Percentiles rank a stretch among this genome's conserved stretches.
Conservation (phyloP, 2,797 vertebrate species). For the Xyrichtys novacula region DNA sequence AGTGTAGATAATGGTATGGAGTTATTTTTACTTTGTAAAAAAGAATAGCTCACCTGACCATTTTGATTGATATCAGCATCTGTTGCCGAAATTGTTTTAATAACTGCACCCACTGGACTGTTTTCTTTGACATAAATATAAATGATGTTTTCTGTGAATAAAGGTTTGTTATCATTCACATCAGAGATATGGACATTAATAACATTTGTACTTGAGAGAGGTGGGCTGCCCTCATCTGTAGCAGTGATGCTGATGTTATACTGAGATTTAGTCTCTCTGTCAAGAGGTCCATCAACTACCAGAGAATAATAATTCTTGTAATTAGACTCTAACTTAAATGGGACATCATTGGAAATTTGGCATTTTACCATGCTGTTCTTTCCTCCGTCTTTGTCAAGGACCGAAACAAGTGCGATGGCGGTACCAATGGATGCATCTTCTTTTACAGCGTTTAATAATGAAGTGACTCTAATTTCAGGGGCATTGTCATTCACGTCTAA, state of each 20-base stretch:
- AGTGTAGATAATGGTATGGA: conserved; percentile 28
- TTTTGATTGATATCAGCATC: conserved; percentile 80
- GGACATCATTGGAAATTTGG: conserved; percentile 6
- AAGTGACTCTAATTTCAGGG: conserved; percentile 75
- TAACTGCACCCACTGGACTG: conserved; percentile 68
- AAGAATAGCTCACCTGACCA: conserved; percentile 76
- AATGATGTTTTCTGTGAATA: conserved; percentile 67
- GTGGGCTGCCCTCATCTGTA: conserved; percentile 69
- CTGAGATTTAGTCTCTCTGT: conserved; percentile 51
- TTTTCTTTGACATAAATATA: conserved; percentile 84
- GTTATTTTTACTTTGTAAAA: conserved; percentile 57
- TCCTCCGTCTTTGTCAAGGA: conserved; percentile 89
- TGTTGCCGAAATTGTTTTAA: conserved; percentile 71
- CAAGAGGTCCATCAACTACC: conserved; percentile 48
- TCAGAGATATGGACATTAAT: conserved; percentile 75
- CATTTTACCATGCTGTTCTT: conserved; percentile 74
- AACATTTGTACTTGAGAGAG: conserved; percentile 68
- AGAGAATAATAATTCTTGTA: conserved; percentile 80
- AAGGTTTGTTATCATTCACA: conserved; percentile 84
- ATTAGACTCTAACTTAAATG: conserved; percentile 69
- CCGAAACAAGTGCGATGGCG: conserved; percentile 89
- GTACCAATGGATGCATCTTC: conserved; percentile 86
- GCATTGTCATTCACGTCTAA: conserved; percentile 59
- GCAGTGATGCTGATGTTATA: conserved; percentile 69
- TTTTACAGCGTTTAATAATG: conserved; percentile 83